Base-by-base conservation (phyloP, 1,140 invertebrate species). In the Panonychus citri region DNA sequence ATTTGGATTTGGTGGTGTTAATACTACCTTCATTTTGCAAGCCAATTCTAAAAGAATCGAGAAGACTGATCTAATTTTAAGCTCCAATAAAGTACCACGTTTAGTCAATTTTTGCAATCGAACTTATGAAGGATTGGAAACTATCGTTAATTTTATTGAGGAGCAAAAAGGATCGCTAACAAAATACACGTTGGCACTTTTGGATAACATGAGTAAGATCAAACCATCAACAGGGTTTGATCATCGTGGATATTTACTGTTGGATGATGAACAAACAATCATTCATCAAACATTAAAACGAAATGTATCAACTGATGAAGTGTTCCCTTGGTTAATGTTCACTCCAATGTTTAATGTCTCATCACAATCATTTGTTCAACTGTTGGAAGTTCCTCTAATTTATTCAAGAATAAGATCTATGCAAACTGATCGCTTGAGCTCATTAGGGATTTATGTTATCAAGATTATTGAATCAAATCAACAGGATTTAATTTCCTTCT, bases 321-420 rank as follows among this genome's bases (percentile, higher is more conserved):
- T 12, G 10, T 12, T 17, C 13, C 13, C 10, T 13, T 40, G 88
- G 85, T 95, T 78, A 68, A 75, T 96, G 34, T 95, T 90, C 70
- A 83, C 87, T 46, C 90, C 90, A 49, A 90, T 90, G 37, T 95
- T 95, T 89, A 91, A 91, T 12, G 80, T 81, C 30, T 90, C 96
- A 71, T 97, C 89, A 90, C 73, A 79, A 46, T 86, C 85, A 59
- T 95, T 95, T 89, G 88, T 78, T 10, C 78, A 78, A 64, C 75
- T 81, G 21, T 71, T 96, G 37, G 79, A 95, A 74, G 76, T 77
- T 48, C 71, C 77, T 28, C 81, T 81, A 40, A 78, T 96, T 54
- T 70, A 77, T 60, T n/a, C n/a, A n/a, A n/a, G n/a, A n/a, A n/a
- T n/a, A n/a, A n/a, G n/a, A n/a, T n/a, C n/a, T n/a, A n/a, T n/a